A percentile compares a stretch with the other conserved stretches of the same genome.
These are phyloP conservation scores for Drosophila ohnishii DNA, from an alignment of 1,140 invertebrate species.

Conservation along the genomic window DNA sequence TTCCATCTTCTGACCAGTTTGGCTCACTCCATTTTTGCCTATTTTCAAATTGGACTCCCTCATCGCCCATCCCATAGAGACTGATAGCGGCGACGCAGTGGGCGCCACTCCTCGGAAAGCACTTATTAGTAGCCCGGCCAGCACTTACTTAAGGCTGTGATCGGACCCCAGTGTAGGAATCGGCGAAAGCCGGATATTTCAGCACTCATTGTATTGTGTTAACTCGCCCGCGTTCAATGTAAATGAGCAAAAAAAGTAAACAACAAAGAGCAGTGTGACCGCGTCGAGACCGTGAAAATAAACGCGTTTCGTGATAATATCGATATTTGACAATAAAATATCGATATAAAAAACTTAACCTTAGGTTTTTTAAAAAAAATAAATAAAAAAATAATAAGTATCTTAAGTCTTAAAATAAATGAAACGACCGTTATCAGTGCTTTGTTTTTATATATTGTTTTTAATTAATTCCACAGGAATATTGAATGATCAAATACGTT, in stretches of 20 bases:
- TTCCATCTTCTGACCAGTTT: conserved; percentile 17
- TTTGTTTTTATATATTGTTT: no score
- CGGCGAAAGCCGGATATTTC: conserved; percentile 84
- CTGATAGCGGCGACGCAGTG: background rate
- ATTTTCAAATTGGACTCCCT: conserved; percentile 20
- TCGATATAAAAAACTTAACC: background rate
- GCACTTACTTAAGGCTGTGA: conserved; percentile 89
- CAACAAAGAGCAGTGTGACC: conserved; percentile 20
- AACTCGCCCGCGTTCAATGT: conserved; percentile 33
- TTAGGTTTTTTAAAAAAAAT: no score
- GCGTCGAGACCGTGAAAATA: background rate
- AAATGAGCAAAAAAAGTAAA: conserved; percentile 46
- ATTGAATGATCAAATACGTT: no score
- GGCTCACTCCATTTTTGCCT: conserved; percentile 8
- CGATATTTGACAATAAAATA: background rate
- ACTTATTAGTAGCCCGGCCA: conserved; percentile 1
- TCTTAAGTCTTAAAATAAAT: no score
- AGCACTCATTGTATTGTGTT: conserved; percentile 53
- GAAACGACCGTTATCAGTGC: no score
- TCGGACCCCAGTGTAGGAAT: conserved; percentile 90
- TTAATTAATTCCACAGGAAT: no score
- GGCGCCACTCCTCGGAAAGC: background rate
- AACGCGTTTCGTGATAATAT: background rate
- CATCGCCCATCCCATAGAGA: background rate
- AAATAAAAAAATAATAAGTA: no score